Evolutionary conservation across 2,113 vertebrate species (phyloP).

Genomic region (Chloroceryle aenea): DNA sequence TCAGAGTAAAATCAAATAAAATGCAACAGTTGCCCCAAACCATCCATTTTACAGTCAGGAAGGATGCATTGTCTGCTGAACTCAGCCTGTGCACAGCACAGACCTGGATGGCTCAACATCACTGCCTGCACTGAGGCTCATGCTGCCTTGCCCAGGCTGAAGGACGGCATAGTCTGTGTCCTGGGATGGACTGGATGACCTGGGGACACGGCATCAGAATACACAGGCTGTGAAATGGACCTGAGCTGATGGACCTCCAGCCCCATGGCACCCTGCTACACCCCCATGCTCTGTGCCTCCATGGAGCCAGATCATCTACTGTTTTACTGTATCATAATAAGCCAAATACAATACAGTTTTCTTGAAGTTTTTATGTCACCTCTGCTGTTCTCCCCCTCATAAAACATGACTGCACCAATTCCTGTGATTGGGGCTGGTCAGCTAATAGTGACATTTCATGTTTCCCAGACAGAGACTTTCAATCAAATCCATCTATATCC

Average conservation of each 20-base stretch:
- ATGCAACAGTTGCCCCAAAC: neutral
- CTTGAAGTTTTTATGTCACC: neutral
- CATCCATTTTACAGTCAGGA: neutral
- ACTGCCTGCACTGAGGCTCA: accelerated
- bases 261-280: accelerated
- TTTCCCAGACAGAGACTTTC: neutral
- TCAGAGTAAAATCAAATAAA: neutral
- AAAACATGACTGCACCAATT: conserved; percentile 42
- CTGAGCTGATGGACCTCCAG: neutral
- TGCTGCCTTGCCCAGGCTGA: neutral
- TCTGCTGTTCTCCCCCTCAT: neutral
- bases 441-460: neutral
- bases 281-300: neutral
- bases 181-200: neutral
- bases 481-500: neutral
- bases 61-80: accelerated
- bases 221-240: neutral
- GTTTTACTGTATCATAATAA: neutral
- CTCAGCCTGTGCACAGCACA: neutral
- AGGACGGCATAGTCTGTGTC: neutral
- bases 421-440: neutral
- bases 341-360: neutral
- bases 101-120: neutral
- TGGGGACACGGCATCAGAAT: neutral
- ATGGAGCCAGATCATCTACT: neutral